phyloP scores from a whole-genome alignment of 2,797 vertebrate species.

The Hozukius guyotensis region DNA sequence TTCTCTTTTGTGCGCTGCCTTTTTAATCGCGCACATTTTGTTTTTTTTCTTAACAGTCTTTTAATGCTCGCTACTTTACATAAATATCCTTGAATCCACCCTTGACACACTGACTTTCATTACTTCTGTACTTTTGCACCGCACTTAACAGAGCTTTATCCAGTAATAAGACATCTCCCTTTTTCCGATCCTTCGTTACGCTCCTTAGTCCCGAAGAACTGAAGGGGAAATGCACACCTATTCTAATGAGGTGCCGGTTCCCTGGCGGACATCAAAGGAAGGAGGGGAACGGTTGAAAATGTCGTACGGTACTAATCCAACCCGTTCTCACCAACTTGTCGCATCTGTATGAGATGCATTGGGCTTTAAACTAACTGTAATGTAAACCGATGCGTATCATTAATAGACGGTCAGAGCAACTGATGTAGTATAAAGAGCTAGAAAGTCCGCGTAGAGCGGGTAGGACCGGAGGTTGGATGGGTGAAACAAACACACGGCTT shows the following conservation, averaged over 20 bases:
- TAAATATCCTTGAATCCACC: conserved; percentile 2
- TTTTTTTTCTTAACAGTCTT: neutral
- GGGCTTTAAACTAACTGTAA: neutral
- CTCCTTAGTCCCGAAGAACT: neutral
- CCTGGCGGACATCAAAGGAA: neutral
- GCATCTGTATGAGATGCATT: neutral
- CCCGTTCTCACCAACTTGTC: neutral
- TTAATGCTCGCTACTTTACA: neutral
- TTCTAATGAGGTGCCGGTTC: neutral
- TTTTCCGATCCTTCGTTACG: neutral
- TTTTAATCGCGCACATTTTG: neutral
- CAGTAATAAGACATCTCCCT: neutral
- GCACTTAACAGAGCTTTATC: neutral
- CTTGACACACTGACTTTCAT: neutral
- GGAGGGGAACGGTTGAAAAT: neutral
- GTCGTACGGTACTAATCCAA: neutral
- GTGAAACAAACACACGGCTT: neutral
- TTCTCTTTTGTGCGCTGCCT: neutral
- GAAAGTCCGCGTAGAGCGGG: neutral
- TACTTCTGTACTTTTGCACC: neutral
- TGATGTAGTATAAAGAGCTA: neutral
- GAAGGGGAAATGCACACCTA: neutral
- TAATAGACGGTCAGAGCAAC: neutral
- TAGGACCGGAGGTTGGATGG: neutral
- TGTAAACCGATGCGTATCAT: neutral